Conservation (phyloP, 2,888 invertebrate species). For the Leptinotarsa juncta region DNA sequence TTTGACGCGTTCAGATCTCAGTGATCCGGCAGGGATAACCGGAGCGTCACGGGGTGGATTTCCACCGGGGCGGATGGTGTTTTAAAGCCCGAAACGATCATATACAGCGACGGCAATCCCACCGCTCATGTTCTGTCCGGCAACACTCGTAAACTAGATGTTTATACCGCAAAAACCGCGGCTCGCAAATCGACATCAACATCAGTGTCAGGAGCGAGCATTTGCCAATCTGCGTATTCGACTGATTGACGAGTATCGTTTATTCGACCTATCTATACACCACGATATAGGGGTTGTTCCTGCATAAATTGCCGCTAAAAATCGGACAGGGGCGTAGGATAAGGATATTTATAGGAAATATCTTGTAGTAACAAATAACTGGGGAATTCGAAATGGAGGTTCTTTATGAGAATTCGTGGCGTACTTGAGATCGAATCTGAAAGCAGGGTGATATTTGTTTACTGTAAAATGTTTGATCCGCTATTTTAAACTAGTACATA, state of each 20-base stretch:
- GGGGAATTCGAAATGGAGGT: slow-evolving; percentile 34
- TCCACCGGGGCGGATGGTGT: slow-evolving; percentile 56
- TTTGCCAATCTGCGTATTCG: slow-evolving; percentile 62
- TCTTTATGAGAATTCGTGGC: slow-evolving; percentile 35
- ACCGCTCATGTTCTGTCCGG: slow-evolving; percentile 64
- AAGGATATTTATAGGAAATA: slow-evolving; percentile 36
- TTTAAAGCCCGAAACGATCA: slow-evolving; percentile 62
- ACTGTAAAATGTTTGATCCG: neutral
- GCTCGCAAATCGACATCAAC: slow-evolving; percentile 66
- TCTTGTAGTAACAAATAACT: slow-evolving; percentile 34
- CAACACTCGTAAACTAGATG: slow-evolving; percentile 66
- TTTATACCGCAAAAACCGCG: slow-evolving; percentile 68
- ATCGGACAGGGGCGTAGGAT: slow-evolving; percentile 43
- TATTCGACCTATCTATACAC: slow-evolving; percentile 36
- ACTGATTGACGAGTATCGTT: slow-evolving; percentile 39
- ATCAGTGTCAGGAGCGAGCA: slow-evolving; percentile 63
- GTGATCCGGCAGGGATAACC: too few relatives aligned
- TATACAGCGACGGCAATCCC: slow-evolving; percentile 61
- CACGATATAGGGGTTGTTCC: slow-evolving; percentile 38
- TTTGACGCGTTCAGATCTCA: too few relatives aligned
- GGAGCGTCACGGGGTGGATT: slow-evolving; percentile 58
- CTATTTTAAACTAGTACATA: neutral
- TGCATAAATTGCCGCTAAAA: slow-evolving; percentile 44
- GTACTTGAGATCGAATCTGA: slow-evolving; percentile 19
- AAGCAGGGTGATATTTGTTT: slow-evolving; percentile 13